Percentiles rank a stretch among this genome's conserved stretches.
Evolutionary conservation across 2,888 invertebrate genomes (phyloP).

Genomic region (Eutolmus rufibarbis): DNA sequence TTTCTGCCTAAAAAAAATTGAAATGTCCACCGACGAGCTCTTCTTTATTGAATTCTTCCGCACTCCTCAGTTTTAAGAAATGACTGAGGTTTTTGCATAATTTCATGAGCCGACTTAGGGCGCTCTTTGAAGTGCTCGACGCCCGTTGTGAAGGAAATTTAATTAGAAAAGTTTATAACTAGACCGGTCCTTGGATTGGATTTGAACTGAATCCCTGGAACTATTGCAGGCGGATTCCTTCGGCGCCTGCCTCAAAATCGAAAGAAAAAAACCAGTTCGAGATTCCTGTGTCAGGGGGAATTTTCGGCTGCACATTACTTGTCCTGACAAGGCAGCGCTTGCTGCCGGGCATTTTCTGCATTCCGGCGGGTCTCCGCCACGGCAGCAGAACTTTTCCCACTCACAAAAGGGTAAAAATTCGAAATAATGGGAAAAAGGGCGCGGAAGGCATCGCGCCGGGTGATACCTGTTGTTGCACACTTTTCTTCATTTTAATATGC

Average conservation of each 20-base stretch:
- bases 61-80: slow-evolving; percentile 15
- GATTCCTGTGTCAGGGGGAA: not conserved
- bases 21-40: not conserved
- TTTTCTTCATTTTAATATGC: slow-evolving; percentile 41
- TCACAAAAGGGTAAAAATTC: slow-evolving; percentile 20
- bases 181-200: slow-evolving; percentile 8
- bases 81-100: slow-evolving; percentile 21
- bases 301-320: not conserved
- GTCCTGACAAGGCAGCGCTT: not conserved
- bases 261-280: not conserved
- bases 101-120: not conserved
- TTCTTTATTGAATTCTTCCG: slow-evolving; percentile 1
- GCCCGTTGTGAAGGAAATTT: slow-evolving; percentile 1
- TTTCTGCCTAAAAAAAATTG: not conserved
- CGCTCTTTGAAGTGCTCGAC: not conserved
- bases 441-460: not conserved
- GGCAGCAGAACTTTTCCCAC: not conserved
- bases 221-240: not conserved
- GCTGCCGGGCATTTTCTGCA: slow-evolving; percentile 5
- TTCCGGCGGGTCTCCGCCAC: not conserved
- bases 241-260: not conserved
- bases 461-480: slow-evolving; percentile 34
- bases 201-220: slow-evolving; percentile 3
- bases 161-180: slow-evolving; percentile 34
- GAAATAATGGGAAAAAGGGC: not conserved